phyloP scores from a whole-genome alignment of 2,113 vertebrate species.

The Polypterus senegalus region DNA sequence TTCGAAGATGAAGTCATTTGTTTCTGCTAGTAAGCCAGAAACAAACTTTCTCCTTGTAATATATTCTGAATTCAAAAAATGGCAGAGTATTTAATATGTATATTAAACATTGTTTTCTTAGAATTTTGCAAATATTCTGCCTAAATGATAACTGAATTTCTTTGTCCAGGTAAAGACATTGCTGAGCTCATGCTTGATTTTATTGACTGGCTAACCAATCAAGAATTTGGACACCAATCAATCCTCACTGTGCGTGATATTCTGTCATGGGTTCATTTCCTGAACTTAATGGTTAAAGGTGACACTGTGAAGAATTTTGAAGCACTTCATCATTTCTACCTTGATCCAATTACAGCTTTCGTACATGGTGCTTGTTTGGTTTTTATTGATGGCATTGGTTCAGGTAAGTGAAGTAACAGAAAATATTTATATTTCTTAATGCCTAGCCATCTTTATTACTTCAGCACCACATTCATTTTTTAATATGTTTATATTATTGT shows the following conservation, averaged over 20 bases:
- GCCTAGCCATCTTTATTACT: too few relatives aligned
- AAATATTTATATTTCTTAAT: background rate
- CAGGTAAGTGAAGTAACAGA: slow-evolving; percentile 49
- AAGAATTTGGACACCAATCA: slow-evolving; percentile 81
- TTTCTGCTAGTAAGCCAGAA: too few relatives aligned
- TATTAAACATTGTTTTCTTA: too few relatives aligned
- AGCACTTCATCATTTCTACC: slow-evolving; percentile 36
- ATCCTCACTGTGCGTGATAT: slow-evolving; percentile 81
- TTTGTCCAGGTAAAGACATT: slow-evolving; percentile 57
- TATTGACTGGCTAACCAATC: slow-evolving; percentile 74
- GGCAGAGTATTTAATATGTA: too few relatives aligned
- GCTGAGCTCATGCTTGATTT: slow-evolving; percentile 88
- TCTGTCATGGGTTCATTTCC: slow-evolving; percentile 86
- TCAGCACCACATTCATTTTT: too few relatives aligned
- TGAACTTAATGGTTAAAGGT: slow-evolving; percentile 62
- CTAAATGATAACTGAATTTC: background rate
- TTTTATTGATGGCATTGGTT: slow-evolving; percentile 85
- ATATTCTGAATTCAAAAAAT: too few relatives aligned
- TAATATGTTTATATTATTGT: too few relatives aligned
- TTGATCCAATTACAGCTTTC: slow-evolving; percentile 62
- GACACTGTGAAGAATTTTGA: slow-evolving; percentile 29
- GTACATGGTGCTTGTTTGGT: slow-evolving; percentile 87
- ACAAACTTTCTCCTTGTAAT: too few relatives aligned
- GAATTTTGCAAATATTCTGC: background rate
- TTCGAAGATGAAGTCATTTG: too few relatives aligned